A percentile compares a stretch with the other conserved stretches of the same genome.
Evolutionary conservation across 2,113 vertebrate genomes (phyloP).

Genomic region (Lepisosteus osseus): DNA sequence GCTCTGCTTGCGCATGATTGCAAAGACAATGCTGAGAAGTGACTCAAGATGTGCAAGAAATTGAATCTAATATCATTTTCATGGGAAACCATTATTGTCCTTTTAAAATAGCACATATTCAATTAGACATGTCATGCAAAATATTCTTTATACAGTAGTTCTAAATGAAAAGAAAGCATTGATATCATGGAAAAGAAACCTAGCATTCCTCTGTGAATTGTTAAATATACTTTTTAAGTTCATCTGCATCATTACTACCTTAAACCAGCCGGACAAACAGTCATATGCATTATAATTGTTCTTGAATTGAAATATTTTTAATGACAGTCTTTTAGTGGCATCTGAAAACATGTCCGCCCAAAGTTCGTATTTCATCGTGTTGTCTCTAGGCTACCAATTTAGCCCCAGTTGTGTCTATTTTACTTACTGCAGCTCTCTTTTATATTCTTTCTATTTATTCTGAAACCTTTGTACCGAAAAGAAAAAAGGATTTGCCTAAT

Average conservation of each 20-base stretch:
- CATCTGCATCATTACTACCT: neutral
- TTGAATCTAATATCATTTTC: no score
- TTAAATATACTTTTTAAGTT: neutral
- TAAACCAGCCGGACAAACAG: neutral
- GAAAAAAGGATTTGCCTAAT: constrained; percentile 52
- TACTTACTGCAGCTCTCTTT: constrained; percentile 47
- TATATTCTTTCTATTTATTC: constrained; percentile 41
- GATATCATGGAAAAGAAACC: no score
- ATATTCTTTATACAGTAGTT: no score
- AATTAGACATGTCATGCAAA: neutral
- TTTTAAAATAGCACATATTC: neutral
- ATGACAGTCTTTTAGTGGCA: constrained; percentile 39
- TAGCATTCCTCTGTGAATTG: no score
- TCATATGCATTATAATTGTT: neutral
- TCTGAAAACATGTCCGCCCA: constrained; percentile 34
- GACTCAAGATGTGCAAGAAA: no score
- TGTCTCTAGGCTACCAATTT: constrained; percentile 54
- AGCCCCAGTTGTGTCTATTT: constrained; percentile 61
- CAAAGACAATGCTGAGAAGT: no score
- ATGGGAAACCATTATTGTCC: no score
- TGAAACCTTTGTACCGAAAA: constrained; percentile 27
- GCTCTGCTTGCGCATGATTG: no score
- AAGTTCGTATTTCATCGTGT: constrained; percentile 57
- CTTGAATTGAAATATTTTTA: neutral
- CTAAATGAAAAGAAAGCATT: no score